Conservation (phyloP, 2,797 vertebrate species). For the Melanotaenia boesemani region DNA sequence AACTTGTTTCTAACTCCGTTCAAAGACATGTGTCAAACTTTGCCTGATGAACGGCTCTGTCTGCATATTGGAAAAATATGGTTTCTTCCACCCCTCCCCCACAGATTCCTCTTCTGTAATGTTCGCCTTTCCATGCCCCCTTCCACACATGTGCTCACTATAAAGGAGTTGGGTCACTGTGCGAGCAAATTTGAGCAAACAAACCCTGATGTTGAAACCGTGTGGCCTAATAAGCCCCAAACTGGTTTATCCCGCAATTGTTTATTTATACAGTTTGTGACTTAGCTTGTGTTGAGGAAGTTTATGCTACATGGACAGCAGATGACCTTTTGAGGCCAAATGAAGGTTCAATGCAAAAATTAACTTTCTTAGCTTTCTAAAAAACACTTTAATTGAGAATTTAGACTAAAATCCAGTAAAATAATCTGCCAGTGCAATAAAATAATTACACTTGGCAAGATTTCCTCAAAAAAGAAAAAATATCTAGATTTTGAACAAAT, state of each 20-base stretch:
- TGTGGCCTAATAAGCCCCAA: conserved; percentile 61
- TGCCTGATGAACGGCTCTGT: conserved; percentile 64
- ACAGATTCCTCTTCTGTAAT: conserved; percentile 13
- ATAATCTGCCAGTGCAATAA: too few species aligned
- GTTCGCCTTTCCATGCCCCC: conserved; percentile 55
- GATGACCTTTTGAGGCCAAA: conserved; percentile 48
- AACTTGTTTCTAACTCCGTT: conserved; percentile 67
- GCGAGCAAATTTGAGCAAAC: conserved; percentile 77
- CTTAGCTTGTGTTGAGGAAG: conserved; percentile 60
- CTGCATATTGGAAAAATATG: conserved; percentile 79
- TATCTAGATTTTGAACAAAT: too few species aligned
- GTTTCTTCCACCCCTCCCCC: conserved; percentile 46
- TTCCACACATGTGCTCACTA: conserved; percentile 70
- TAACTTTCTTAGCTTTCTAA: too few species aligned
- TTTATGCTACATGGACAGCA: conserved; percentile 64
- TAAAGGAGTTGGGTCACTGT: conserved; percentile 71
- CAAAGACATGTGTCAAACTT: conserved; percentile 73
- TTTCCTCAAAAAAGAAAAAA: too few species aligned
- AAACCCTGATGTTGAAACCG: conserved; percentile 65
- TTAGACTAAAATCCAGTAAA: too few species aligned
- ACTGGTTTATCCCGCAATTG: conserved; percentile 53
- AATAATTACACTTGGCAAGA: too few species aligned
- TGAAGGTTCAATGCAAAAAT: too few species aligned
- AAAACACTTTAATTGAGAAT: too few species aligned
- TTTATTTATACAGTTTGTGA: conserved; percentile 75